Evolutionary conservation across 2,888 invertebrate species (phyloP).

Genomic region (Adelognathus sp.): DNA sequence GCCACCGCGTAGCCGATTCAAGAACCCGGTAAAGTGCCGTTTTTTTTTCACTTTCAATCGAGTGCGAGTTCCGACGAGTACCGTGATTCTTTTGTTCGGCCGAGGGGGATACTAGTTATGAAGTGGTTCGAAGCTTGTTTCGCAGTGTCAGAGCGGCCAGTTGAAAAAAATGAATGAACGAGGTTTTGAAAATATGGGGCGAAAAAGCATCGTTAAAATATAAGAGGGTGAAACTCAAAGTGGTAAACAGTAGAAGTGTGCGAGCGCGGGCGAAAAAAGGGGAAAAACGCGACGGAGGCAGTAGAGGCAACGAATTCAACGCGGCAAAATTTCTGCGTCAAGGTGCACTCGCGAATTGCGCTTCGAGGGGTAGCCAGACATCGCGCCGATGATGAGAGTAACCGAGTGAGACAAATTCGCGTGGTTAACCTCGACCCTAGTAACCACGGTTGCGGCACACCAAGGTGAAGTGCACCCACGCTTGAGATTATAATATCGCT

Average conservation of each 20-base stretch:
- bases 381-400: constrained; percentile 32
- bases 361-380: constrained; percentile 3
- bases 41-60: neutral
- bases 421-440: constrained; percentile 54
- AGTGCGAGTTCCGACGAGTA: neutral
- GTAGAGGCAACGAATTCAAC: constrained; percentile 16
- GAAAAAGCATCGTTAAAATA: neutral
- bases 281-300: neutral
- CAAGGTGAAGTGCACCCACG: constrained; percentile 38
- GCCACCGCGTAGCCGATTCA: neutral
- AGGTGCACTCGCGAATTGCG: constrained; percentile 25
- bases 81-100: neutral
- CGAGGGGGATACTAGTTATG: neutral
- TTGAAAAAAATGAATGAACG: constrained; percentile 8
- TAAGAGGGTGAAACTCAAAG: constrained; percentile 7
- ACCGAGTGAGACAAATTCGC: constrained; percentile 43
- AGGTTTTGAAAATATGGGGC: neutral
- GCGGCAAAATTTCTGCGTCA: constrained; percentile 19
- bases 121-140: neutral
- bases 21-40: constrained; percentile 9
- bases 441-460: constrained; percentile 17
- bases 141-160: neutral
- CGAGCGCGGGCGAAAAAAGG: neutral
- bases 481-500: constrained; percentile 33
- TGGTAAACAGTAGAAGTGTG: neutral